Evolutionary conservation across 2,113 vertebrate species (phyloP).

Genomic region (Heptranchias perlo): DNA sequence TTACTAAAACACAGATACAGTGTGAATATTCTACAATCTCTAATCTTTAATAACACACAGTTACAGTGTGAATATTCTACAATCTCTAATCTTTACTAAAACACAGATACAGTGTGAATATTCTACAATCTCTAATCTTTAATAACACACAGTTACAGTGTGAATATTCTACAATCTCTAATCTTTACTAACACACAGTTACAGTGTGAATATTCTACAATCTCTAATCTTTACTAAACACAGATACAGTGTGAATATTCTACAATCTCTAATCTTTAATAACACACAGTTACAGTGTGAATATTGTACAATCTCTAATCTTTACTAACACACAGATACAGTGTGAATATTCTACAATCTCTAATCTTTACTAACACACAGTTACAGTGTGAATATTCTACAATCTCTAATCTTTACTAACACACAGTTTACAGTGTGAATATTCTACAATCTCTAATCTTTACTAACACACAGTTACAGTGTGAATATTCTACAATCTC

Average conservation of each 20-base stretch:
- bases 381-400: background rate
- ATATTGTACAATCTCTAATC: background rate
- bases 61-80: background rate
- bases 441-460: background rate
- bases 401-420: background rate
- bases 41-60: background rate
- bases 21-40: background rate
- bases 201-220: background rate
- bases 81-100: background rate
- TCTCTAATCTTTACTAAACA: background rate
- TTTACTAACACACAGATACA: background rate
- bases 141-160: background rate
- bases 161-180: background rate
- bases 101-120: background rate
- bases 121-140: background rate
- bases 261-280: background rate
- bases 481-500: background rate
- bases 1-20: background rate
- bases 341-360: background rate
- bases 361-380: background rate
- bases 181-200: background rate
- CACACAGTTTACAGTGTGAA: background rate
- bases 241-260: background rate
- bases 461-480: background rate
- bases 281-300: background rate